Percentiles rank a stretch among this genome's conserved stretches.
These are phyloP conservation scores for Drosophila incognita DNA, from an alignment of 2,888 invertebrate genomes.

Conservation along the genomic window DNA sequence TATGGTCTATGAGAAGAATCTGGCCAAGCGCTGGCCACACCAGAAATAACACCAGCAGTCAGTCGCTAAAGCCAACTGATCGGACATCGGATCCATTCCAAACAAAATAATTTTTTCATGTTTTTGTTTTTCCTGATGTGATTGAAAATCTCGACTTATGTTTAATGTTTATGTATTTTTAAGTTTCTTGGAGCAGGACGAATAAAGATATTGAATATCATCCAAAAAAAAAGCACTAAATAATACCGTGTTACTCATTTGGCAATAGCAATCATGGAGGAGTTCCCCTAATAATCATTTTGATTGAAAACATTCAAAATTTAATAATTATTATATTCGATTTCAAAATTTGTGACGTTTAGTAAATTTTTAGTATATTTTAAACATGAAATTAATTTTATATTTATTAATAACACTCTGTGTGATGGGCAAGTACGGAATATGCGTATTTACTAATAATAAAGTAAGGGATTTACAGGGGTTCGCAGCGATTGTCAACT, in stretches of 20 bases:
- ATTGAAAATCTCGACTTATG: slow-evolving; percentile 67
- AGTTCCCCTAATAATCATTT: neutral
- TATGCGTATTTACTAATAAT: neutral
- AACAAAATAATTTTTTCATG: neutral
- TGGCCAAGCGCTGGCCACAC: slow-evolving; percentile 52
- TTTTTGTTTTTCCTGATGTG: slow-evolving; percentile 29
- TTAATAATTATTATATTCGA: too few relatives aligned
- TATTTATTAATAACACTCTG: neutral
- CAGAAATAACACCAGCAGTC: slow-evolving; percentile 11
- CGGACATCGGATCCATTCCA: neutral
- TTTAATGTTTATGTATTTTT: slow-evolving; percentile 36
- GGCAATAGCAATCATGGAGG: neutral
- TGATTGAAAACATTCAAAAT: neutral
- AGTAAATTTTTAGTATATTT: neutral
- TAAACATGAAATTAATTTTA: neutral
- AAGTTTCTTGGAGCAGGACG: slow-evolving; percentile 24
- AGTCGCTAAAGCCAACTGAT: neutral
- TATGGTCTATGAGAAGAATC: slow-evolving; percentile 45
- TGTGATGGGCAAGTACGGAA: neutral
- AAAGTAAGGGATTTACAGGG: neutral
- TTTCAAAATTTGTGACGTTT: neutral
- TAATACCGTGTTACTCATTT: neutral
- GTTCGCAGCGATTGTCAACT: slow-evolving; percentile 35
- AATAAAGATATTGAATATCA: slow-evolving; percentile 5
- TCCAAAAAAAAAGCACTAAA: neutral